Evolutionary conservation across 2,888 invertebrate species (phyloP).

Genomic region (Abrostola tripartita): DNA sequence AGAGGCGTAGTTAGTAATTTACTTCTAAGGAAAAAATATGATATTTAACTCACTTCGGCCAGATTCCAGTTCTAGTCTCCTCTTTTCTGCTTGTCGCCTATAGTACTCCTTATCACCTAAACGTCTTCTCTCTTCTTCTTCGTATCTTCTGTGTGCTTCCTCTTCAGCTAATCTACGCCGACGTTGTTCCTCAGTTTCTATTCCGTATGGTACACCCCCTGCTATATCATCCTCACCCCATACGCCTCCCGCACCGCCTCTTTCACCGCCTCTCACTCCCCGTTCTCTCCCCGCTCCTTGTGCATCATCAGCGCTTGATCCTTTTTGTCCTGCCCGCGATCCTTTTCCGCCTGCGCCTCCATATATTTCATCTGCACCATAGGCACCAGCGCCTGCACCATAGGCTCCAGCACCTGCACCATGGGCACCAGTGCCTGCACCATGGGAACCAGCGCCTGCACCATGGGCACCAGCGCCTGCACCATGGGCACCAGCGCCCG

Average conservation of each 20-base stretch:
- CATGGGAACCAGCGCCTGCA: neutral
- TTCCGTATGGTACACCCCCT: neutral
- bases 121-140: conserved; percentile 13
- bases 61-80: conserved; percentile 9
- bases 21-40: too few relatives aligned
- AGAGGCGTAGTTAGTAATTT: too few relatives aligned
- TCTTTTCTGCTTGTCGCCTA: conserved; percentile 3
- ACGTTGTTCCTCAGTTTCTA: conserved; percentile 18
- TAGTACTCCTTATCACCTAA: conserved; percentile 24
- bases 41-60: neutral
- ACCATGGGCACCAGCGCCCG: conserved; percentile 15
- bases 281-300: neutral
- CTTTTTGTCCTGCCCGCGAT: neutral
- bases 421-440: neutral
- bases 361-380: neutral
- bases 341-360: neutral
- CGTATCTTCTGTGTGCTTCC: conserved; percentile 27
- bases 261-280: neutral
- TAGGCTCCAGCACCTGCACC: neutral
- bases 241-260: neutral
- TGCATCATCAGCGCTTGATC: neutral
- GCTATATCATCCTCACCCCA: neutral
- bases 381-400: neutral
- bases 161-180: conserved; percentile 7
- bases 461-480: neutral